Evolutionary conservation across 1,140 invertebrate species (phyloP), one percentile per base, ranked within the genome.

Genomic region (Drosophila virilis): DNA sequence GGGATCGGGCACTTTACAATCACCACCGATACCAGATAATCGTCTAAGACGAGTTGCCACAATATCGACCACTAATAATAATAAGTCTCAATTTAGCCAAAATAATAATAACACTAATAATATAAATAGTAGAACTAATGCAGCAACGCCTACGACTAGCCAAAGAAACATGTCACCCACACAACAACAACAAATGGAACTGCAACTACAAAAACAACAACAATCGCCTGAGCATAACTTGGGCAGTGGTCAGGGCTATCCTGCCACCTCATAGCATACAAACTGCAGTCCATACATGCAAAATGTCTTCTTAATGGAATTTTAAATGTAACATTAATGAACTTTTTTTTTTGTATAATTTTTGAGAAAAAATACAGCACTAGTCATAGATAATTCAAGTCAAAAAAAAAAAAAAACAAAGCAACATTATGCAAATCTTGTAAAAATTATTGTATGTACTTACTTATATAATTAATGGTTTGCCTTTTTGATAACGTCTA

Each of bases 1-100:
- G 13, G 52, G 40, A 58, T 89, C 80, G 61, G 74, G 77, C 45
- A 89, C 84, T 40, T 32, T 90, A 52, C 85, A 89, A 54, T 89
- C 84, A 72, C 84, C 84, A 76, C 84, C 84, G 71, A 89, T 89
- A 80, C 84, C 84, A 57, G 84, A 89, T 75, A 89, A 89, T 84
- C 84, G 84, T 68, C 78, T 89, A 22, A 84, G 84, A 89, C 84
- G 84, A 42, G 84, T 90, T 62, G 80, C 84, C 80, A 89, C 84
- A 50, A 77, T 89, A 60, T 78, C 85, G 67, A 80, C 85, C 77
- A 78, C 85, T 60, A 89, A 90, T 80, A 89, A 89, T 72, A 74
- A 77, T 78, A 89, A 89, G 74, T 76, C 85, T 72, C 84, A 84
- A 73, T 48, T 75, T 71, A 73, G 84, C 84, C 84, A 89, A 89